Conservation (phyloP, 2,113 vertebrate species). For the Psilopogon haemacephalus region DNA sequence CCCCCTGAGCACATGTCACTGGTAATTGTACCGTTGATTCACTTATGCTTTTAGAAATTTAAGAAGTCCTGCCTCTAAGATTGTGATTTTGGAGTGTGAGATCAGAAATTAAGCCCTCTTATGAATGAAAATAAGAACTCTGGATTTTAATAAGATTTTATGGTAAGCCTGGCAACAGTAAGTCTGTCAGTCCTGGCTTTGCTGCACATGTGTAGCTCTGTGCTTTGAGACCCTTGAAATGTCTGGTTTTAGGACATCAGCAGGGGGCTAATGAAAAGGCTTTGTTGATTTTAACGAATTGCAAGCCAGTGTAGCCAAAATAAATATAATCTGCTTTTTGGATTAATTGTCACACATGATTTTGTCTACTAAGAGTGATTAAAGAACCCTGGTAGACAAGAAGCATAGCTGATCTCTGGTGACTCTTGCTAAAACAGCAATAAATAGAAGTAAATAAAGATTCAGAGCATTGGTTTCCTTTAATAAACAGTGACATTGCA, state of each 20-base stretch:
- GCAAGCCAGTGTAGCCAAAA: conserved; percentile 94
- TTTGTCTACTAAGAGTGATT: conserved; percentile 89
- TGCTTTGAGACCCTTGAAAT: conserved; percentile 82
- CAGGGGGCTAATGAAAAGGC: conserved; percentile 96
- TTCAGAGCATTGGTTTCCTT: conserved; percentile 89
- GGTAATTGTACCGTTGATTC: conserved; percentile 26
- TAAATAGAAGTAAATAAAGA: conserved; percentile 87
- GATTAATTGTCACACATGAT: conserved; percentile 92
- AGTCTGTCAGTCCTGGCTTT: conserved; percentile 71
- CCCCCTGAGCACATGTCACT: background rate
- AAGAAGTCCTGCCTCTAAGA: conserved; percentile 31
- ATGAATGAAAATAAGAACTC: conserved; percentile 61
- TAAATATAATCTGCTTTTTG: conserved; percentile 99
- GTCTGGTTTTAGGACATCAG: conserved; percentile 93
- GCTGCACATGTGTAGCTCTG: conserved; percentile 74
- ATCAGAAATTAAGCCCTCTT: conserved; percentile 69
- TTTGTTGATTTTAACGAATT: conserved; percentile 99
- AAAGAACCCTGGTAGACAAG: conserved; percentile 83
- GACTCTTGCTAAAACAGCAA: conserved; percentile 82
- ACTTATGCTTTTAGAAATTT: background rate
- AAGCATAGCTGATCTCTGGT: conserved; percentile 80
- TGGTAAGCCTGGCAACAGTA: conserved; percentile 62
- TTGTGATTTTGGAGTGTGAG: conserved; percentile 66
- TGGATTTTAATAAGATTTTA: conserved; percentile 74
- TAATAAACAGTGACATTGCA: conserved; percentile 88